These are phyloP conservation scores for Myripristis jacobus DNA, from an alignment of 2,797 vertebrate genomes.

Conservation along the genomic window DNA sequence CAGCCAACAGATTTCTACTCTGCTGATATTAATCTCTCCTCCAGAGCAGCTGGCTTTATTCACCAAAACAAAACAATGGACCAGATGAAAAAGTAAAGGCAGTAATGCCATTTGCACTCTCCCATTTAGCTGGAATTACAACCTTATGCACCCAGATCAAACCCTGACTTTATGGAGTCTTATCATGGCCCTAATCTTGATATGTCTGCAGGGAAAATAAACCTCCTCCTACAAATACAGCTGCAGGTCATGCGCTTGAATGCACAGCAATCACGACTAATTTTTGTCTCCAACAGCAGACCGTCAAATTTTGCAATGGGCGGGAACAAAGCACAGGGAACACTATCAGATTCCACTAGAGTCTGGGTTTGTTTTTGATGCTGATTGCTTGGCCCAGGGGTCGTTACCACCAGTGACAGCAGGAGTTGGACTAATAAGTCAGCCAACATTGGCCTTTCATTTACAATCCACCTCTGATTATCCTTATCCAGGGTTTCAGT, in stretches of 20 bases:
- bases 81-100: too few species aligned
- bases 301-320: constrained; percentile 15
- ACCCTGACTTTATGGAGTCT: not conserved
- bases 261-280: constrained; percentile 33
- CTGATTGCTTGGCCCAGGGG: constrained; percentile 11
- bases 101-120: constrained; percentile 7
- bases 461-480: constrained; percentile 1
- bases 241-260: constrained; percentile 1
- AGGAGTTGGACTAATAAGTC: not conserved
- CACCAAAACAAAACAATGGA: too few species aligned
- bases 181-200: not conserved
- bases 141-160: not conserved
- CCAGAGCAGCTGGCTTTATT: too few species aligned
- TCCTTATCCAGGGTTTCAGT: too few species aligned
- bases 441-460: not conserved
- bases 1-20: too few species aligned
- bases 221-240: constrained; percentile 12
- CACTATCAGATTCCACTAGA: constrained; percentile 10
- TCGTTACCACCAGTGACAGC: not conserved
- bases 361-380: constrained; percentile 8
- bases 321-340: constrained; percentile 20
- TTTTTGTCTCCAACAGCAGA: constrained; percentile 4
- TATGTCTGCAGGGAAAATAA: constrained; percentile 2
- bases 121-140: constrained; percentile 10
- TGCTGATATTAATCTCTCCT: not conserved